These are phyloP conservation scores for Apostichopus leukothele DNA, from an alignment of 53 echinoderm and acorn worm species.

Conservation along the genomic window DNA sequence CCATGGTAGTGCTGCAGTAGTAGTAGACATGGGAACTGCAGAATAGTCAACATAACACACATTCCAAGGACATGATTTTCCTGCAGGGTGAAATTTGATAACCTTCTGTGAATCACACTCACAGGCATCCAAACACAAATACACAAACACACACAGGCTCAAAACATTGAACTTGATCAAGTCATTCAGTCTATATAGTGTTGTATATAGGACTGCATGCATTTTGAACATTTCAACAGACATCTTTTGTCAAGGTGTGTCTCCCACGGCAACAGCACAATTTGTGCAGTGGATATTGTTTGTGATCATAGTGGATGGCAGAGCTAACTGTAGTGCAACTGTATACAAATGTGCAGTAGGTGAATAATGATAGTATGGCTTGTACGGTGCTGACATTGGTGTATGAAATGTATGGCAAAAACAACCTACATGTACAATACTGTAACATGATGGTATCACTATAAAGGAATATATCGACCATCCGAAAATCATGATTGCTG, in stretches of 20 bases:
- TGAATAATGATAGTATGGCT: no score
- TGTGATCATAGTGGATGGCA: not conserved
- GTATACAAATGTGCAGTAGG: no score
- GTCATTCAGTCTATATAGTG: not conserved
- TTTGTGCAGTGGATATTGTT: not conserved
- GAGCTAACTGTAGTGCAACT: not conserved
- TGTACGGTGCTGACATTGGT: no score
- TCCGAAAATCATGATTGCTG: no score
- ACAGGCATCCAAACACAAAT: not conserved
- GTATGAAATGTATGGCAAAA: no score
- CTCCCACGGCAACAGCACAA: not conserved
- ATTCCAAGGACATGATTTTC: conserved; percentile 18
- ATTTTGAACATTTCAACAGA: no score
- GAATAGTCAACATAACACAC: conserved; percentile 33
- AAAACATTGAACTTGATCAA: conserved; percentile 28
- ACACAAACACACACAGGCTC: no score
- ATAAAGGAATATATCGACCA: no score
- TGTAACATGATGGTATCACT: no score
- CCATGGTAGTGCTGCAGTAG: no score
- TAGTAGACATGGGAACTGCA: not conserved
- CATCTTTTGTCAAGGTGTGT: not conserved
- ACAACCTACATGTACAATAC: no score
- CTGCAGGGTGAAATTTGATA: conserved; percentile 3
- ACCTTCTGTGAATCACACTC: not conserved
- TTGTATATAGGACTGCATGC: not conserved